phyloP scores from a whole-genome alignment of 1,140 invertebrate species.

The Drosophila azteca region DNA sequence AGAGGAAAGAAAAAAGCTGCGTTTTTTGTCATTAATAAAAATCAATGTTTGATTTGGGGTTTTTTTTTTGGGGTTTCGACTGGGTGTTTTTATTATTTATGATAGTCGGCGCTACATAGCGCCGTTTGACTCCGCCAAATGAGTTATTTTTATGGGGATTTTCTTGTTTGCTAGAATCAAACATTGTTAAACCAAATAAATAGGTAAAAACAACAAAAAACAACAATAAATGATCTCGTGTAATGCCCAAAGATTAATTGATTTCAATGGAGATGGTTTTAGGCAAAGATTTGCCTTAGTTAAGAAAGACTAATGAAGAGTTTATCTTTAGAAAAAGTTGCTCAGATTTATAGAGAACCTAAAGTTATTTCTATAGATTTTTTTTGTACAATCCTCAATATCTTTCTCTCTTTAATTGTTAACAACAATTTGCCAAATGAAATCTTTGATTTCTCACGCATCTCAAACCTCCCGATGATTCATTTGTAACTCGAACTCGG shows the following conservation, averaged over 20 bases:
- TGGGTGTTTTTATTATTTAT: slow-evolving; percentile 78
- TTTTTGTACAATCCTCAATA: neutral
- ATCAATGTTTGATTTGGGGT: slow-evolving; percentile 40
- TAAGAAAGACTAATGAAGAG: neutral
- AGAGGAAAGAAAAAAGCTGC: slow-evolving; percentile 32
- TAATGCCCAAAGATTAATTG: slow-evolving; percentile 61
- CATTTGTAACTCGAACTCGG: slow-evolving; percentile 44
- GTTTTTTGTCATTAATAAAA: slow-evolving; percentile 75
- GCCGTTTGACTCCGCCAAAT: slow-evolving; percentile 44
- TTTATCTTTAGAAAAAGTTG: neutral
- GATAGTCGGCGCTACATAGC: slow-evolving; percentile 66
- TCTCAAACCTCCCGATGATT: slow-evolving; percentile 47
- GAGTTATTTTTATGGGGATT: slow-evolving; percentile 18
- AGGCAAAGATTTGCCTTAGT: neutral
- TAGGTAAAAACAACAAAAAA: slow-evolving; percentile 1
- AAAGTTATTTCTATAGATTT: too few relatives aligned
- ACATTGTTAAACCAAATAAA: slow-evolving; percentile 33
- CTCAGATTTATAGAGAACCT: too few relatives aligned
- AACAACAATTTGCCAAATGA: too few relatives aligned
- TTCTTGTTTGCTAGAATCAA: slow-evolving; percentile 14
- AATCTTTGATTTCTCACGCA: slow-evolving; percentile 50
- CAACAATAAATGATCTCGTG: slow-evolving; percentile 21
- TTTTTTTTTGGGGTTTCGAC: slow-evolving; percentile 25
- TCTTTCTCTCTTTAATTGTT: neutral
- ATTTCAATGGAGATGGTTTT: neutral